Conservation (phyloP, 2,113 vertebrate genomes). For the Petrocephalus zakoni region DNA sequence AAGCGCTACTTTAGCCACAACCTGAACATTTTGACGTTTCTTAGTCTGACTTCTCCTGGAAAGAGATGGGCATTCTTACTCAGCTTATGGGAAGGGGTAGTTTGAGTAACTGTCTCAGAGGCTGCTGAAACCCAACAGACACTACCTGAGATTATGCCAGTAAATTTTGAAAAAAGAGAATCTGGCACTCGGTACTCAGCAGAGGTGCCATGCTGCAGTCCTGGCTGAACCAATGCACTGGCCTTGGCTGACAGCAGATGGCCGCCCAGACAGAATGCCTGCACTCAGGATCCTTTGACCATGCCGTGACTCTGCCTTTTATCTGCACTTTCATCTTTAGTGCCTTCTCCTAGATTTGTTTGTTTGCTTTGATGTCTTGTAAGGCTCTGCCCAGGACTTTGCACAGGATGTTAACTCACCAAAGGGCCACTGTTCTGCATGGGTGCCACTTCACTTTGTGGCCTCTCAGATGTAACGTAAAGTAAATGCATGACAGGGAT, state of each 20-base stretch:
- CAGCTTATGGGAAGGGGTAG: not conserved
- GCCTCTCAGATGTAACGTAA: not conserved
- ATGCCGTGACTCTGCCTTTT: conserved; percentile 32
- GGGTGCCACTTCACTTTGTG: not conserved
- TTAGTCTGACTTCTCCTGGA: not conserved
- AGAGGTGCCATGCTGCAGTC: conserved; percentile 29
- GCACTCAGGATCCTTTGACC: conserved; percentile 35
- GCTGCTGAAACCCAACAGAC: not conserved
- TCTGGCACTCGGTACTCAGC: not conserved
- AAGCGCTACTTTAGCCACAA: not conserved
- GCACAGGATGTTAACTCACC: not conserved
- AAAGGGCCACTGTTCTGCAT: not conserved
- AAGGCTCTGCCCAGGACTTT: not conserved
- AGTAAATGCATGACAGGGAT: not conserved
- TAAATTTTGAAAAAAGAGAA: not conserved
- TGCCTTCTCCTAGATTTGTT: not conserved
- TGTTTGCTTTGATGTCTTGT: not conserved
- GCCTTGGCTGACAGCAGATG: not conserved
- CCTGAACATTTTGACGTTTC: not conserved
- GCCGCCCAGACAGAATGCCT: conserved; percentile 42
- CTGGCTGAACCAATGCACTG: not conserved
- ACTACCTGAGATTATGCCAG: not conserved
- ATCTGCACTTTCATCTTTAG: not conserved
- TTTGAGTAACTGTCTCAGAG: not conserved
- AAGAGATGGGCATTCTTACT: not conserved